Percentiles rank a stretch among this genome's conserved stretches.
phyloP scores from a whole-genome alignment of 2,797 vertebrate genomes.

The Gallinago stenura region DNA sequence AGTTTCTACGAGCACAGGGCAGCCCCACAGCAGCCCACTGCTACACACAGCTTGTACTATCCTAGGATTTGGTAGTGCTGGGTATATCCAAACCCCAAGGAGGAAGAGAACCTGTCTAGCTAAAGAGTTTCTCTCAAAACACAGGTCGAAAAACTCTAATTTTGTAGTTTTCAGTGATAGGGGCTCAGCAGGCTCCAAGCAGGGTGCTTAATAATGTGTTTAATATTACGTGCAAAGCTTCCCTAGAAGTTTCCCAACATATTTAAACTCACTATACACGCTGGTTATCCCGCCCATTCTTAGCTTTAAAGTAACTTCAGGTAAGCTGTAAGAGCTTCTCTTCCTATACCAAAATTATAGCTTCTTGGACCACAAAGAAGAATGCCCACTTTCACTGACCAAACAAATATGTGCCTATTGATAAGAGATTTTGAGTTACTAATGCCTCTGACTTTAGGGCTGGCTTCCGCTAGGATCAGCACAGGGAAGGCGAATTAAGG shows the following conservation, averaged over 20 bases:
- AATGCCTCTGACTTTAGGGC: background rate
- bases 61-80: background rate
- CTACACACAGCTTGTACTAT: background rate
- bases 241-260: too few species aligned
- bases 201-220: too few species aligned
- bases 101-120: background rate
- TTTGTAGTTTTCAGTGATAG: too few species aligned
- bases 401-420: background rate
- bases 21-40: fast-evolving
- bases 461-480: background rate
- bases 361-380: too few species aligned
- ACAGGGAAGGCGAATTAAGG: background rate
- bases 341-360: too few species aligned
- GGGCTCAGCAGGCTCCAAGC: too few species aligned
- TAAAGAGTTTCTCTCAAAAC: background rate
- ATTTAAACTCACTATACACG: too few species aligned
- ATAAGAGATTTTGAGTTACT: background rate
- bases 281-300: too few species aligned
- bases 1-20: background rate
- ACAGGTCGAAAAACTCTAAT: background rate
- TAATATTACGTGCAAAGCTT: too few species aligned
- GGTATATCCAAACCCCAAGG: background rate
- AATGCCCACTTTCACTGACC: background rate
- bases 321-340: too few species aligned
- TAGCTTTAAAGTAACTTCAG: too few species aligned